phyloP scores from a whole-genome alignment of 1,140 invertebrate genomes.

The Achroia grisella region DNA sequence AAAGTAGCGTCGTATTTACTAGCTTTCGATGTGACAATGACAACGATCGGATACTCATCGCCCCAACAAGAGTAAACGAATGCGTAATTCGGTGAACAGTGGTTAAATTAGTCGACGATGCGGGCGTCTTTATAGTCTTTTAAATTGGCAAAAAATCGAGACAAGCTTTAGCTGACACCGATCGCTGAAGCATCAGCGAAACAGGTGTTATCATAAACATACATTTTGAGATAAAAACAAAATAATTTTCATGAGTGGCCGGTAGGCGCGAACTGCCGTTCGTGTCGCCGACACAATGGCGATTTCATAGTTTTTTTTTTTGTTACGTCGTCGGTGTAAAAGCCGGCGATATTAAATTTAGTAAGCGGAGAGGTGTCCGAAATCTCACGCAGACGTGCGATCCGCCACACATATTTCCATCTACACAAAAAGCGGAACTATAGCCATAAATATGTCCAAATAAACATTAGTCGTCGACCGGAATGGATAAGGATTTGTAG shows the following conservation, averaged over 20 bases:
- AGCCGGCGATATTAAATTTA: constrained; percentile 71
- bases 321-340: constrained; percentile 58
- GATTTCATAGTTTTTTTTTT: constrained; percentile 63
- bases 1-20: constrained; percentile 5
- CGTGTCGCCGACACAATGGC: constrained; percentile 70
- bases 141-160: constrained; percentile 72
- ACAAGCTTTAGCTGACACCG: constrained; percentile 65
- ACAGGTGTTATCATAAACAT: constrained; percentile 74
- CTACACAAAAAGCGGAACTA: constrained; percentile 71
- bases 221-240: constrained; percentile 72
- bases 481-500: constrained; percentile 35
- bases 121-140: constrained; percentile 69
- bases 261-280: constrained; percentile 68
- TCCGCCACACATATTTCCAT: constrained; percentile 72
- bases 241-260: constrained; percentile 71
- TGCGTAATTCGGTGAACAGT: constrained; percentile 64
- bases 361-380: constrained; percentile 72
- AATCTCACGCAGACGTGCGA: constrained; percentile 72
- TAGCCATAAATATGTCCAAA: constrained; percentile 74
- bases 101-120: constrained; percentile 68
- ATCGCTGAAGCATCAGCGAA: constrained; percentile 69
- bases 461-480: constrained; percentile 66
- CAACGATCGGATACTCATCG: constrained; percentile 17
- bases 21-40: neutral
- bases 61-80: constrained; percentile 48